Base-by-base conservation (phyloP, 2,888 invertebrate genomes). In the Anagyrus pseudococci region DNA sequence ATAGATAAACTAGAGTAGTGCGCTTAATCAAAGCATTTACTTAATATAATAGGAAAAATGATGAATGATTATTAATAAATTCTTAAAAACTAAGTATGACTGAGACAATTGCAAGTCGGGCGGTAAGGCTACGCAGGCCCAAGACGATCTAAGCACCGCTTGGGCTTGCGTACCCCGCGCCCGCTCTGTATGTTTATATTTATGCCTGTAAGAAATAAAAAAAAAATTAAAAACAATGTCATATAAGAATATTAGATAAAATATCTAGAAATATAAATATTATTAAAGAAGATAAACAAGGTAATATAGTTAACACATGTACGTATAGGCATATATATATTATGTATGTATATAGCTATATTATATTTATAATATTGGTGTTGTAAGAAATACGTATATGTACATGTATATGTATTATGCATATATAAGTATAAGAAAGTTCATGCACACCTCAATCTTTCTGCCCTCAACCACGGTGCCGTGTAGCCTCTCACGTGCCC, bases 401-500 rank as follows among this genome's bases (percentile, higher is more conserved):
- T 68, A 65, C 67, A 68, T 69, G 70, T 67, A 70, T 70, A 69
- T 67, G 64, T 68, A 67, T 67, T 74, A 75, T 74, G 72, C 73
- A 74, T 76, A 72, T 73, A 72, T 76, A 77, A 75, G 74, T 77
- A 84, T 85, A 84, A 86, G 86, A 86, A 87, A 86, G 83, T 37
- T 83, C 93, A 94, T 93, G 93, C 93, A 94, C 93, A 98, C 98
- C 96, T 98, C 99, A 91, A 99, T 98, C 92, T 98, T 99, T 90
- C 99, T 93, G 90, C 98, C 98, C 93, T 99, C 99, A 92, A 98
- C 97, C 93, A 98, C 96, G 89, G 97, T 96, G 92, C 98, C 98
- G 92, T 99, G 98, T 89, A 99, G 94, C 91, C 97, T 96, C 91
- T 97, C 97, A 90, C 98, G 96, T 93, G 99, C 98, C 91, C 95